phyloP scores from a whole-genome alignment of 2,888 invertebrate genomes.

The Drosophila yooni region DNA sequence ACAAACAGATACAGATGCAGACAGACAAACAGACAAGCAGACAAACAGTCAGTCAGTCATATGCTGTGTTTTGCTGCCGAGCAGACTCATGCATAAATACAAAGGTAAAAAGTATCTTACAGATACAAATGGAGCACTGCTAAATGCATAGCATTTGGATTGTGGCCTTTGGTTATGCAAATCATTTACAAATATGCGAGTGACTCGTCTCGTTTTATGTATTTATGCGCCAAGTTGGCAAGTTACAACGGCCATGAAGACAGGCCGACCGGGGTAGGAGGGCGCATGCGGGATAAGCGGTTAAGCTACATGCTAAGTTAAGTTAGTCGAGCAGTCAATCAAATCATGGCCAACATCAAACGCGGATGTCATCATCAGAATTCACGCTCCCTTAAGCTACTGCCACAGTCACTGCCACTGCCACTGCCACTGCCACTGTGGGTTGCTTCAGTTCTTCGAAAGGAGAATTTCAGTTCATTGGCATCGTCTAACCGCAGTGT shows the following conservation, averaged over 20 bases:
- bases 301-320: conserved; percentile 32
- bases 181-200: conserved; percentile 58
- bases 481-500: conserved; percentile 40
- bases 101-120: conserved; percentile 40
- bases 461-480: conserved; percentile 24
- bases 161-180: conserved; percentile 59
- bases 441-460: conserved; percentile 15
- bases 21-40: conserved; percentile 2
- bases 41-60: neutral
- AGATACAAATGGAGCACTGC: conserved; percentile 33
- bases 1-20: conserved; percentile 8
- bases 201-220: conserved; percentile 62
- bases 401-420: neutral
- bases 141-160: conserved; percentile 29
- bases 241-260: neutral
- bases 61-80: conserved; percentile 23
- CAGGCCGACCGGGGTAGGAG: neutral
- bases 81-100: conserved; percentile 56
- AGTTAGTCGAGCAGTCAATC: conserved; percentile 66
- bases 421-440: neutral
- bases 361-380: conserved; percentile 48
- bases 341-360: conserved; percentile 46
- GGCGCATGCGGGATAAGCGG: neutral
- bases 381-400: conserved; percentile 31
- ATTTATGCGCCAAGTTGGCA: conserved; percentile 59